These are phyloP conservation scores for Origma solitaria DNA, from an alignment of 2,113 vertebrate genomes.

Conservation along the genomic window DNA sequence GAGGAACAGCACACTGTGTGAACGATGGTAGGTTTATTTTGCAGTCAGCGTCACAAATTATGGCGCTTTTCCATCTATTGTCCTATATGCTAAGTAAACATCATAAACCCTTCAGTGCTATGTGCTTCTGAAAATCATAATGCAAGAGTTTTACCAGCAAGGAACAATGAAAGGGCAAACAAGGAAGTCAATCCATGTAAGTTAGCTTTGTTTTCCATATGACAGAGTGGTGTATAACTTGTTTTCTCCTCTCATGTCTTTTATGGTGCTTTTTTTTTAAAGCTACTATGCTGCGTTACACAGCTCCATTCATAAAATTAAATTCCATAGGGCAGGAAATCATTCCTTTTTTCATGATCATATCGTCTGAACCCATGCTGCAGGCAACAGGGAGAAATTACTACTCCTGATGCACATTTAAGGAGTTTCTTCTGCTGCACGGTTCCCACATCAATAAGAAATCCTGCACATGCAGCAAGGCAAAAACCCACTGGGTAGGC, in stretches of 20 bases:
- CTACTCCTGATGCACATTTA: conserved; percentile 34
- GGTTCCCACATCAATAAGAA: conserved; percentile 41
- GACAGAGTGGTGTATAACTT: neutral
- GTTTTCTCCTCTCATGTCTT: neutral
- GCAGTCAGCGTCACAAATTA: conserved; percentile 43
- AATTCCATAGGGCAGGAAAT: conserved; percentile 3
- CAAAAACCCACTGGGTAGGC: conserved; percentile 28
- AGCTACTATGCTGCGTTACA: neutral
- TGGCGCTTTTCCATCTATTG: conserved; percentile 53
- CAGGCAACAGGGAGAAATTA: conserved; percentile 36
- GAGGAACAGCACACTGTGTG: neutral
- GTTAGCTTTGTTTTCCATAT: neutral
- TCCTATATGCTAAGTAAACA: conserved; percentile 55
- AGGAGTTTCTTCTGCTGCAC: conserved; percentile 39
- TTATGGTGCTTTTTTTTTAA: neutral
- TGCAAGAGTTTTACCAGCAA: neutral
- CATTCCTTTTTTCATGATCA: neutral
- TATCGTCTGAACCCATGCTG: conserved; percentile 1
- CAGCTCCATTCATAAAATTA: conserved; percentile 46
- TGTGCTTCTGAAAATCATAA: conserved; percentile 50
- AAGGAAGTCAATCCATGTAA: neutral
- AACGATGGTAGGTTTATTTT: conserved; percentile 36
- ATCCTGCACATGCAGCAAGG: neutral
- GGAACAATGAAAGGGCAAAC: conserved; percentile 39
- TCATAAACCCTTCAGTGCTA: conserved; percentile 16